Evolutionary conservation across 2,888 invertebrate species (phyloP), one percentile per base, ranked within the genome.

Genomic region (Microplitis manilae): DNA sequence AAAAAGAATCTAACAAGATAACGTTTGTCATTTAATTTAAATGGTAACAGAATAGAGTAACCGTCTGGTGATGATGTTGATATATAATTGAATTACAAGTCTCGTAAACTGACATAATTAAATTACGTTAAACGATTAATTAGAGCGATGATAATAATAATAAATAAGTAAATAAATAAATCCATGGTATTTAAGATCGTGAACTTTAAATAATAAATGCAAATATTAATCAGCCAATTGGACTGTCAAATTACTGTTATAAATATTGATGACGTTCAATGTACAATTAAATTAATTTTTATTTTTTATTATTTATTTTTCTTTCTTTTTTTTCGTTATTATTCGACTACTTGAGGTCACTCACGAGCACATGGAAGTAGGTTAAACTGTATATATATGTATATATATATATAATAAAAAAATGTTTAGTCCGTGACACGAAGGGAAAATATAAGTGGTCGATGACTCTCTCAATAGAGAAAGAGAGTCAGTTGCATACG

Each of bases 391-490:
- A 65, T 65, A 30, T 20, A 20, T 30, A 30, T 30, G 30, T 30
- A 30, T 30, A 30, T 2, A 30, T 20, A 20, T 30, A 30, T 30
- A 65, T 20, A 65, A 13, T 65, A 38, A 65, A 65, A 30, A 30
- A 20, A 65, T 38, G 38, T 65, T 65, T 65, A 65, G 65, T 65
- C 38, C 65, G 65, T 20, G 38, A 65, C 65, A 30, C 50, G 50
- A 50, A 30, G 30, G 65, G 30, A 65, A 65, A 65, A 65, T 65
- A 65, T 65, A 20, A 13, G 30, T 13, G 38, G 38, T 65, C 65
- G 65, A 65, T 38, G 65, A 65, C 65, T 17, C 62, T 62, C 62
- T 65, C 65, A 30, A 50, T 50, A 68, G 59, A 60, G 59, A 40
- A 40, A 72, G 72, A 72, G 20, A 64, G 30, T 8, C 15, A 7